Percentiles rank a stretch among this genome's conserved stretches.
Evolutionary conservation across 2,888 invertebrate species (phyloP).

Genomic region (Gastracanthus pulcherrimus): DNA sequence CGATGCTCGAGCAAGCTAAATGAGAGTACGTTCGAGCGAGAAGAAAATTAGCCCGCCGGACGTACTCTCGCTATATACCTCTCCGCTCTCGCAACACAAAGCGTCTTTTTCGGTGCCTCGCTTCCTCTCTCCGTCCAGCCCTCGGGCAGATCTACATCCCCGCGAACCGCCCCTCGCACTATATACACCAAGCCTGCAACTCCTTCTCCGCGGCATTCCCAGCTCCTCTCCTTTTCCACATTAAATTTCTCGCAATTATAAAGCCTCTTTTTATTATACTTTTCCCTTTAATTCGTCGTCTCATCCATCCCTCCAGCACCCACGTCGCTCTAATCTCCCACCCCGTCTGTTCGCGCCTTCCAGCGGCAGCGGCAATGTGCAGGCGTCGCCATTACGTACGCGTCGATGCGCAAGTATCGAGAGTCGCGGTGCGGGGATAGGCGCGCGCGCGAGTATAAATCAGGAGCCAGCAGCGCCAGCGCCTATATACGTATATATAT

Average conservation of each 20-base stretch:
- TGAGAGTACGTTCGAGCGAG: not conserved
- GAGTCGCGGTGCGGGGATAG: not conserved
- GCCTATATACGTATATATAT: not conserved
- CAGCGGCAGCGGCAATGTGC: too few relatives aligned
- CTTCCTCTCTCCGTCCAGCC: not conserved
- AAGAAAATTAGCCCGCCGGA: not conserved
- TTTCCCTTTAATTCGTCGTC: not conserved
- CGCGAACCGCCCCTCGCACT: not conserved
- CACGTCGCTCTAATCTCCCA: not conserved
- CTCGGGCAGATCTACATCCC: not conserved
- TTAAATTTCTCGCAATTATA: not conserved
- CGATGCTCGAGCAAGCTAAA: not conserved
- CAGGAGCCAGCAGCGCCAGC: not conserved
- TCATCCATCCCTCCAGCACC: too few relatives aligned
- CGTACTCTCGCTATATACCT: not conserved
- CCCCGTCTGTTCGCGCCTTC: not conserved
- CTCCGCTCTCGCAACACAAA: not conserved
- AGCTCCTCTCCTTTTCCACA: too few relatives aligned
- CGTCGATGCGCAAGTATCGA: slow-evolving; percentile 40
- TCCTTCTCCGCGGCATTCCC: too few relatives aligned
- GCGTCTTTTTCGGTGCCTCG: not conserved
- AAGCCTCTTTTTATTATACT: not conserved
- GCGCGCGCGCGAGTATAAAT: slow-evolving; percentile 33
- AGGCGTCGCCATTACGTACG: slow-evolving; percentile 12
- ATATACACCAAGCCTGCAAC: too few relatives aligned